These are phyloP conservation scores for Egretta garzetta DNA, from an alignment of 2,113 vertebrate species.

Conservation along the genomic window DNA sequence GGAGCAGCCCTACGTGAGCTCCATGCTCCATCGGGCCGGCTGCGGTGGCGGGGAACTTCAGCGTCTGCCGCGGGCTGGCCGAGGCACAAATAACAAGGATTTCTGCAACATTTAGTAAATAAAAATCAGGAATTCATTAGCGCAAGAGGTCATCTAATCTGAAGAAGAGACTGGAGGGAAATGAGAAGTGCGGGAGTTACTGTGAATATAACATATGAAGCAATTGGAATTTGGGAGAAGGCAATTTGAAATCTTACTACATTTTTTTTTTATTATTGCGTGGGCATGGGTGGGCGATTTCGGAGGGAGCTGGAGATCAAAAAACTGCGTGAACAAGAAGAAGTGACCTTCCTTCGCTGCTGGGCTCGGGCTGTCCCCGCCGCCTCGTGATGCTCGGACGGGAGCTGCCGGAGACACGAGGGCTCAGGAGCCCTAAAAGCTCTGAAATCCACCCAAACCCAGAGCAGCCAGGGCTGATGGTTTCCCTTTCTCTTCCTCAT, in stretches of 20 bases:
- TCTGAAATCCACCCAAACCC: neutral
- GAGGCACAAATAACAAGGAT: conserved; percentile 23
- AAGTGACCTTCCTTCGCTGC: neutral
- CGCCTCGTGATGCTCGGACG: accelerated
- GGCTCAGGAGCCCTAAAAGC: neutral
- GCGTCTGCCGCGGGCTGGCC: neutral
- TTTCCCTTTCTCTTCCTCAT: neutral
- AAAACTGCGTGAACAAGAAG: neutral
- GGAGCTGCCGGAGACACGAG: neutral
- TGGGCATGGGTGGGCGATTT: conserved; percentile 23
- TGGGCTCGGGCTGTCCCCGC: accelerated
- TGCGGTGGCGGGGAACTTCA: conserved; percentile 3
- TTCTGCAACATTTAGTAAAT: conserved; percentile 47
- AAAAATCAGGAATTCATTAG: conserved; percentile 59
- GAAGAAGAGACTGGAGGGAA: neutral
- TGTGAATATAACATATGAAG: conserved; percentile 52
- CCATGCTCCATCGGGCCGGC: conserved; percentile 21
- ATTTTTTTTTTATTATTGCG: conserved; percentile 32
- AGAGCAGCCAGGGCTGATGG: neutral
- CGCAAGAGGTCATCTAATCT: neutral
- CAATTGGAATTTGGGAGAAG: conserved; percentile 57
- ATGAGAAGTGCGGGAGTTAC: neutral
- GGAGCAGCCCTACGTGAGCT: conserved; percentile 31
- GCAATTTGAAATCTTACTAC: conserved; percentile 69
- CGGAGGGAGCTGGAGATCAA: conserved; percentile 20